A percentile compares a stretch with the other conserved stretches of the same genome.
Evolutionary conservation across 2,888 invertebrate genomes (phyloP).

Genomic region (Hirtodrosophila cameraria): DNA sequence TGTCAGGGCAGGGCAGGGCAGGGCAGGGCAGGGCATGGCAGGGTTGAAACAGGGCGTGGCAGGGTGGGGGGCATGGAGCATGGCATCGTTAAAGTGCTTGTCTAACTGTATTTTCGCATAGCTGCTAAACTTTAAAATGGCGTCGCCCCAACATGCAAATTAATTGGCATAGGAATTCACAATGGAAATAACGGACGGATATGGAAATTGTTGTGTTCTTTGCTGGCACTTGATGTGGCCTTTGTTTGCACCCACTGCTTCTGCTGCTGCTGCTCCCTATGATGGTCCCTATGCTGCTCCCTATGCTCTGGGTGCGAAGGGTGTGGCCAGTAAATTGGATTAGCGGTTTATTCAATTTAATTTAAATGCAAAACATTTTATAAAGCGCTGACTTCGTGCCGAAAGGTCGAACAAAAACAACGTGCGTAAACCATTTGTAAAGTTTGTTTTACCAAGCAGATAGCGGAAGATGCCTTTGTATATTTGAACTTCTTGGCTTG

Average conservation of each 20-base stretch:
- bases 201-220: conserved; percentile 43
- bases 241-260: conserved; percentile 55
- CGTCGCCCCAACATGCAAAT: conserved; percentile 60
- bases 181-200: conserved; percentile 22
- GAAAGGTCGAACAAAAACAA: conserved; percentile 28
- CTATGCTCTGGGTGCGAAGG: no score
- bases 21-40: neutral
- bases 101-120: conserved; percentile 7
- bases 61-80: neutral
- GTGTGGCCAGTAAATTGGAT: conserved; percentile 61
- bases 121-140: conserved; percentile 46
- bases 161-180: conserved; percentile 53
- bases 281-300: no score
- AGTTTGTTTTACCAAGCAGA: neutral
- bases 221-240: conserved; percentile 16
- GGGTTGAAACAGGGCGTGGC: neutral
- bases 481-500: conserved; percentile 3
- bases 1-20: conserved; percentile 11
- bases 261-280: conserved; percentile 1
- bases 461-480: neutral
- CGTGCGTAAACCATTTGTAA: conserved; percentile 9
- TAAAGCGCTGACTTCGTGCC: conserved; percentile 42
- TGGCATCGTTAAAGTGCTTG: conserved; percentile 22
- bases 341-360: conserved; percentile 73
- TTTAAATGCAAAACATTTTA: conserved; percentile 72